Evolutionary conservation across 1,140 invertebrate species (phyloP), one percentile per base, ranked within the genome.

Genomic region (Archivesica marissinica): DNA sequence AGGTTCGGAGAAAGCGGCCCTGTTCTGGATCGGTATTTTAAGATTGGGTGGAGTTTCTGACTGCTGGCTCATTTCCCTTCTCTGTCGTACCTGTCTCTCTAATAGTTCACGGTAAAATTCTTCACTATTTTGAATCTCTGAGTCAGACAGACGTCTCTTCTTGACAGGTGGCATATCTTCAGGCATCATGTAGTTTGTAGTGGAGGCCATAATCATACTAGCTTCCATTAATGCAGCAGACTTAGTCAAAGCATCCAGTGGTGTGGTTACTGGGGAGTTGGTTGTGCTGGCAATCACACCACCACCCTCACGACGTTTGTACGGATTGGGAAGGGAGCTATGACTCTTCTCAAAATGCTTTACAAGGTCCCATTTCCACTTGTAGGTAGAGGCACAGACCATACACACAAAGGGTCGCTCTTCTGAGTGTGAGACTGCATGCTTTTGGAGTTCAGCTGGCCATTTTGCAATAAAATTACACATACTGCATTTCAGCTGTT

Each of bases 301-400:
- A 41, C 81, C 82, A 20, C 87, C 80, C 78, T 93, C 92, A 50
- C 90, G 88, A 61, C 92, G 89, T 77, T 93, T 93, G 81, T 94
- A 94, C n/a, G 93, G 93, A 86, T 94, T 94, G 11, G 91, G 90
- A 28, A 94, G 90, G 23, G 88, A 88, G n/a, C 89, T 88, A 76
- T 94, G 93, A 70, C 91, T 91, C 64, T 93, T 93, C 66, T 94
- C 92, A 89, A 94, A 94, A 87, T 94, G 94, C 78, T 94, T 94
- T 17, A 93, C 93, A 44, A 94, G 87, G 82, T 94, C 93, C 93
- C 93, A 94, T 85, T 93, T 92, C 93, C 93, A 93, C 79, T 94
- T 93, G 86, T 93, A 94, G 23, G 93, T 93, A 11, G 92, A 90
- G 17, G 92, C 93, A 87, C 94, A 94, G 4, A 94, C 91, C 85